Base-by-base conservation (phyloP, 2,888 invertebrate species). In the Elmis aenea region DNA sequence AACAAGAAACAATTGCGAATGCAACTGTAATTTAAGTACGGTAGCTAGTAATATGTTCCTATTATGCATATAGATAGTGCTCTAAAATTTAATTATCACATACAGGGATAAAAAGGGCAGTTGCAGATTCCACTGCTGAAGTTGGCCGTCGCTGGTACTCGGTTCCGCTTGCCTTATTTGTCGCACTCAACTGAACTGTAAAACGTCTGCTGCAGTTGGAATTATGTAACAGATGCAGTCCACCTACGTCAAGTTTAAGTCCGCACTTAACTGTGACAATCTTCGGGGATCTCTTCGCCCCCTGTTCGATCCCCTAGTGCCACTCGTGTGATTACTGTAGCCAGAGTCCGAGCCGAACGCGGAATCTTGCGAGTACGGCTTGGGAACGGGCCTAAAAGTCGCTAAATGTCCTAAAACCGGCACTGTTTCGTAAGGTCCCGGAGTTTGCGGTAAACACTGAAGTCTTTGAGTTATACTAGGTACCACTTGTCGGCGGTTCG, bases 331-430 rank as follows among this genome's bases (percentile, higher is more conserved):
- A 66, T 88, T 86, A 64, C 87, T 88, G 67, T 88, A 88, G 5
- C 88, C 87, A 26, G 87, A 87, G 67, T 88, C 88, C 5, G 87
- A 87, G 15, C 87, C 87, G 50, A 87, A 83, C 3, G 85, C 85
- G 3, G 85, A 85, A 56, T 84, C 83, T 48, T 80, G 79, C 44
- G 79, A 79, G 33, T 80, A 80, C 22, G 79, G 77, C 55, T 78
- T 78, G 2, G 76, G 76, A 20, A 73, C 76, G 60, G 73, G 74
- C 71, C 76, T 75, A 59, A 72, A 80, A 26, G 74, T 76, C 28
- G 76, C 76, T 32, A 78, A 57, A 44, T 80, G 80, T 18, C 73
- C 72, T 13, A 82, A 72, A 12, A 82, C 82, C 13, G 83, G 82
- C 65, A 83, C 81, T 5, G 79, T 81, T 32, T 83, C 81, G 51